Percentiles rank a stretch among this genome's conserved stretches.
Evolutionary conservation across 1,140 invertebrate species (phyloP).

Genomic region (Mamestra configurata): DNA sequence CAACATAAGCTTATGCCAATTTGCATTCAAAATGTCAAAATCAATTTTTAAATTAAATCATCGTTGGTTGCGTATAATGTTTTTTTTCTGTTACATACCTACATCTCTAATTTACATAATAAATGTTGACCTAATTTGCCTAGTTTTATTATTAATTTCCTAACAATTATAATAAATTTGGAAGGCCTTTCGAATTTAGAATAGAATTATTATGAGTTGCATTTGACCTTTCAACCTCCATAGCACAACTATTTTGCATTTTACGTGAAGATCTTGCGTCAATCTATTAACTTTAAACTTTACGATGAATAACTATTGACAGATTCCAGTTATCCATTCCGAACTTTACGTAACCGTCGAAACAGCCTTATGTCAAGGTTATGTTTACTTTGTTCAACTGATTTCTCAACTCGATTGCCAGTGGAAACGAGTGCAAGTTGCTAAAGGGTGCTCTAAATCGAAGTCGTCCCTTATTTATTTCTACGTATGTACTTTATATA

Average conservation of each 20-base stretch:
- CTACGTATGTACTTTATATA: too few relatives aligned
- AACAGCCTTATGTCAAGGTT: slow-evolving; percentile 42
- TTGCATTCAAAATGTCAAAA: too few relatives aligned
- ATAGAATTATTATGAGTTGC: not conserved
- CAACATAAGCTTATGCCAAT: too few relatives aligned
- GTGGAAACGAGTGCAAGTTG: not conserved
- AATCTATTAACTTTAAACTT: not conserved
- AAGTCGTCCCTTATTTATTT: not conserved
- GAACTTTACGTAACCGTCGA: slow-evolving; percentile 33
- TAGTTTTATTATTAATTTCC: not conserved
- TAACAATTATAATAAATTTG: not conserved
- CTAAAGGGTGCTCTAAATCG: not conserved
- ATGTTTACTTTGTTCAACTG: slow-evolving; percentile 25
- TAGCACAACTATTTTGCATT: not conserved
- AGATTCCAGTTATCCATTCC: slow-evolving; percentile 24
- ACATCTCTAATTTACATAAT: not conserved
- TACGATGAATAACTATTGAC: slow-evolving; percentile 24
- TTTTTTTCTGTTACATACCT: too few relatives aligned
- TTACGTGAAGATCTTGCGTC: not conserved
- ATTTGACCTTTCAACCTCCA: not conserved
- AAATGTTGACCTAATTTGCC: not conserved
- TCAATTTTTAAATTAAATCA: too few relatives aligned
- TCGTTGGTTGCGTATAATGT: too few relatives aligned
- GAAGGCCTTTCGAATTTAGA: too few relatives aligned
- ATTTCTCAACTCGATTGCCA: slow-evolving; percentile 7